Conservation (phyloP, 2,888 invertebrate species). For the Lasius platythorax region DNA sequence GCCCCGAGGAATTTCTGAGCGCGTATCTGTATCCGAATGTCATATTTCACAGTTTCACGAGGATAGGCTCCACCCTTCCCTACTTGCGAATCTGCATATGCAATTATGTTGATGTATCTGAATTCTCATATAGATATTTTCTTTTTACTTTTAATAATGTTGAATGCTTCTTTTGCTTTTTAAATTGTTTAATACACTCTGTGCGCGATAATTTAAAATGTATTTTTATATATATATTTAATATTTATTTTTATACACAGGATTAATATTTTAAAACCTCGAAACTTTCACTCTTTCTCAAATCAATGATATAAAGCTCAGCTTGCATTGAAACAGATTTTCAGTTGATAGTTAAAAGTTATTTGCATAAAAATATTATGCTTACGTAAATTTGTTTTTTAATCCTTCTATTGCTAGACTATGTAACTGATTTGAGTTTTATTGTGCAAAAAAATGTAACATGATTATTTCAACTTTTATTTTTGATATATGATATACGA, state of each 20-base stretch:
- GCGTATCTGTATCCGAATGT: slow-evolving; percentile 31
- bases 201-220: background rate
- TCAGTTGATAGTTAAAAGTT: background rate
- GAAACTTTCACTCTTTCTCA: background rate
- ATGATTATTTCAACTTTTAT: no score
- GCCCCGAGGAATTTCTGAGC: slow-evolving; percentile 44
- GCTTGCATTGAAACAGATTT: background rate
- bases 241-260: background rate
- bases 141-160: background rate
- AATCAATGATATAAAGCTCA: background rate
- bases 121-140: background rate
- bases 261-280: no score
- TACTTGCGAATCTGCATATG: slow-evolving; percentile 22
- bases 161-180: background rate
- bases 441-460: background rate
- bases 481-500: no score
- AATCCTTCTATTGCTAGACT: no score
- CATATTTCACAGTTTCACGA: slow-evolving; percentile 56
- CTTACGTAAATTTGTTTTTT: background rate
- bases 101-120: slow-evolving; percentile 35
- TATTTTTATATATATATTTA: background rate
- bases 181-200: slow-evolving; percentile 4
- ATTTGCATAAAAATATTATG: background rate
- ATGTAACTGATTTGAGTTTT: background rate
- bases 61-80: background rate